A percentile compares a stretch with the other conserved stretches of the same genome.
phyloP scores from a whole-genome alignment of 35 echinoderm and acorn worm genomes.

The Acanthaster planci region DNA sequence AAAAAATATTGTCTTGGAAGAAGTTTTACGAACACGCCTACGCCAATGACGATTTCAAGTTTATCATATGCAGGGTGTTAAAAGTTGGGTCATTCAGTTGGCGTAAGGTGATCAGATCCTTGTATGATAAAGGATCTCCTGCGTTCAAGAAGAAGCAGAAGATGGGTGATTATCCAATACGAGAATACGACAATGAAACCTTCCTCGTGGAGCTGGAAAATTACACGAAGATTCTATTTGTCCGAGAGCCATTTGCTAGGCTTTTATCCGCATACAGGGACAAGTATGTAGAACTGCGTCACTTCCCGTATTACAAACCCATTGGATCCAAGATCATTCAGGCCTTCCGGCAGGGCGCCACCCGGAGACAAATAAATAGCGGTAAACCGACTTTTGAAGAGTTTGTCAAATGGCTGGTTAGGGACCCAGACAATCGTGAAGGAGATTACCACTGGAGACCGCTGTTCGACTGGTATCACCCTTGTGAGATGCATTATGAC shows the following conservation, averaged over 20 bases:
- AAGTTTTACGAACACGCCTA: slow-evolving; percentile 10
- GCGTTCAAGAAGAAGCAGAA: background rate
- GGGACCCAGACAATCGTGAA: background rate
- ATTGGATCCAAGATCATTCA: background rate
- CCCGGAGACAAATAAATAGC: background rate
- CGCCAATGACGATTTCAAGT: slow-evolving; percentile 18
- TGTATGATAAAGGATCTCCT: background rate
- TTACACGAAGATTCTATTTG: slow-evolving; percentile 56
- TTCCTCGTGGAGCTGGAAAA: slow-evolving; percentile 13
- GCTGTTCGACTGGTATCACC: slow-evolving; percentile 23
- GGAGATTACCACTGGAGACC: slow-evolving; percentile 21
- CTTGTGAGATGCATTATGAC: slow-evolving; percentile 5
- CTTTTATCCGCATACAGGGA: slow-evolving; percentile 66
- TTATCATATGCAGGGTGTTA: background rate
- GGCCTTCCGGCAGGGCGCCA: slow-evolving; percentile 9
- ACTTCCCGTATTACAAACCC: slow-evolving; percentile 17
- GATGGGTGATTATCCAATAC: background rate
- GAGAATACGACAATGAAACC: background rate
- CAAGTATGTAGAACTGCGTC: slow-evolving; percentile 45
- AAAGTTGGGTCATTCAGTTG: slow-evolving; percentile 4
- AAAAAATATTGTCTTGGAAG: slow-evolving; percentile 1
- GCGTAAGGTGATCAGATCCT: background rate
- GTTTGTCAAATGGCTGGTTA: background rate
- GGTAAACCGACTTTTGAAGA: background rate
- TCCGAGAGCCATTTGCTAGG: slow-evolving; percentile 54